Base-by-base conservation (phyloP, 2,113 vertebrate genomes). In the Pseudorectes ferrugineus region DNA sequence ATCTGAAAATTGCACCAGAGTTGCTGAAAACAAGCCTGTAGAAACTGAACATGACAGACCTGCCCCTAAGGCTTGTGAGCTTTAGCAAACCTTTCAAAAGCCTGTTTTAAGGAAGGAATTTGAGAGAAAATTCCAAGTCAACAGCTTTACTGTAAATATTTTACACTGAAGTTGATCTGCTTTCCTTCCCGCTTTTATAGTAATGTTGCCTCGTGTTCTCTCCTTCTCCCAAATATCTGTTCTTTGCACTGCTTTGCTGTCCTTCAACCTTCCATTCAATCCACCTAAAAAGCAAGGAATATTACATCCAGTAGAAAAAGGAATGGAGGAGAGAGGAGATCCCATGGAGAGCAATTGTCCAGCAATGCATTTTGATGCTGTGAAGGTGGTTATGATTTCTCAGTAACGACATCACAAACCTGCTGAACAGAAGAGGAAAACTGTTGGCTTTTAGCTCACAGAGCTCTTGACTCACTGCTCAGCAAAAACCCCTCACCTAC, bases 401-500 rank as follows among this genome's bases (percentile, higher is more conserved):
- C 7, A 0, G 23, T 49, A 72, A 66, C 0, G 0, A 46, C 38
- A 79, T 14, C 31, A 35, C 23, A 90, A 46, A 61, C 19, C 58
- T 75, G n/a, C 21, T 49, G 49, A 55, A 84, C 18, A 43, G 46
- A 89, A 76, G 45, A 73, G 54, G 25, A 58, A 92, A 86, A 70
- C 36, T 83, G 49, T 17, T 66, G 72, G 35, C 35, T 91, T 72
- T 81, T 67, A 91, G 33, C 21, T 87, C 63, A 42, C 18, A 20
- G 46, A 74, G 29, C 26, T 86, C 75, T 77, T 74, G 40, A 66
- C 19, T 72, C 36, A 36, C 15, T 54, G n/a, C 26, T 85, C 33
- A 80, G 31, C 49, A 85, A 75, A 85, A 90, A 21, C 9, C 21
- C 45, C 38, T 89, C 58, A 75, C 8, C 66, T 23, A 9, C 74